Percentiles rank a stretch among this genome's conserved stretches.
phyloP scores from a whole-genome alignment of 2,113 vertebrate species.

The Hemicordylus capensis region DNA sequence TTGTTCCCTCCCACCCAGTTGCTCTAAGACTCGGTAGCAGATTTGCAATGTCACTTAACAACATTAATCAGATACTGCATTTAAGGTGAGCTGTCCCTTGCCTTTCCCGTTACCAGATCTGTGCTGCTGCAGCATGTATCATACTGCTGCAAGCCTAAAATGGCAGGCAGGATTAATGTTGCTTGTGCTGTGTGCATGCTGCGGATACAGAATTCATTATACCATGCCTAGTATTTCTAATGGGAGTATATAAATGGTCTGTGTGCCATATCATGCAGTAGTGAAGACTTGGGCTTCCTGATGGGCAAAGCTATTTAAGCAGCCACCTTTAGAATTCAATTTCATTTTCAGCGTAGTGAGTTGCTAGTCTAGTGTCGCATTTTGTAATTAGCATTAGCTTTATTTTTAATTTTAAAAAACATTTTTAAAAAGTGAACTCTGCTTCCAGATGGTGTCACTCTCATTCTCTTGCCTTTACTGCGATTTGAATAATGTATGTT shows the following conservation, averaged over 20 bases:
- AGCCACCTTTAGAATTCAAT: constrained; percentile 76
- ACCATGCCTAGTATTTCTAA: constrained; percentile 79
- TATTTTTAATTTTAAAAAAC: neutral
- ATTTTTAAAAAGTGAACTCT: constrained; percentile 67
- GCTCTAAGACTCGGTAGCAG: constrained; percentile 87
- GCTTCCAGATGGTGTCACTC: constrained; percentile 80
- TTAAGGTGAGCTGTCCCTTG: constrained; percentile 84
- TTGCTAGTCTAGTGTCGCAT: constrained; percentile 75
- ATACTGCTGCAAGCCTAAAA: constrained; percentile 78
- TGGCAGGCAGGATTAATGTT: constrained; percentile 86
- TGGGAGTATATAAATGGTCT: constrained; percentile 85
- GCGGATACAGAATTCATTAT: constrained; percentile 82
- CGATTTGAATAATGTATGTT: constrained; percentile 88
- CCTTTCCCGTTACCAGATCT: constrained; percentile 75
- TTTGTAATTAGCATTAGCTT: constrained; percentile 74
- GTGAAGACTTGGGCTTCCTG: constrained; percentile 75
- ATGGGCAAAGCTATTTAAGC: constrained; percentile 71
- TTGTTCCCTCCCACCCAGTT: constrained; percentile 84
- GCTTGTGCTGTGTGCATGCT: constrained; percentile 82
- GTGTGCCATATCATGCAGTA: constrained; percentile 77
- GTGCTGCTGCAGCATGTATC: constrained; percentile 78
- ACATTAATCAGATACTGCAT: constrained; percentile 91
- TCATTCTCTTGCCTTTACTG: constrained; percentile 79
- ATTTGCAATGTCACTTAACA: constrained; percentile 88
- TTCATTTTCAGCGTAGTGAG: constrained; percentile 70